Evolutionary conservation across 2,113 vertebrate species (phyloP).

Genomic region (Elachura formosa): DNA sequence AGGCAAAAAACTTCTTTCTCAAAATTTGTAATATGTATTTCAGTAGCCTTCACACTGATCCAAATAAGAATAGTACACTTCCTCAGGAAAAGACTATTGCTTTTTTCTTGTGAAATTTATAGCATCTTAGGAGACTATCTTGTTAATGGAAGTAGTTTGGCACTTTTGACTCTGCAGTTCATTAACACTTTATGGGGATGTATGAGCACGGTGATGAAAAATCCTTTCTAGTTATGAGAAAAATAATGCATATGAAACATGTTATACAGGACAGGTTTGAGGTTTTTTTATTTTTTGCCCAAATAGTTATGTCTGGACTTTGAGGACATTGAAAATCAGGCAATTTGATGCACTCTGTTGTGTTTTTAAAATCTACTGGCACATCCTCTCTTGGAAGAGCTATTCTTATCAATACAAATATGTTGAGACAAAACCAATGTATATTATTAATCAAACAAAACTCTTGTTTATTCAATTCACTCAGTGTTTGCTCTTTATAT

Average conservation of each 20-base stretch:
- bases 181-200: not conserved
- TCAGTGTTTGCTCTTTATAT: not conserved
- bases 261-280: not conserved
- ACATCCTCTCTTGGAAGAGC: not conserved
- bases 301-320: not conserved
- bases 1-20: not conserved
- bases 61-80: not conserved
- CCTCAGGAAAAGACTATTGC: not conserved
- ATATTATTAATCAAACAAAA: not conserved
- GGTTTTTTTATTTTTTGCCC: not conserved
- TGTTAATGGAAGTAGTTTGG: not conserved
- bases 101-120: not conserved
- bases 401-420: not conserved
- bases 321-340: not conserved
- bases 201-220: not conserved
- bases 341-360: not conserved
- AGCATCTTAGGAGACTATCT: not conserved
- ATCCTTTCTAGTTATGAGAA: not conserved
- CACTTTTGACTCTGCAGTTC: not conserved
- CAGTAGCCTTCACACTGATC: not conserved
- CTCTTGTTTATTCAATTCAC: not conserved
- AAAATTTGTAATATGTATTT: not conserved
- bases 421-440: not conserved
- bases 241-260: not conserved
- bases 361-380: not conserved